Conservation (phyloP, 2,797 vertebrate genomes). For the Tenualosa thibaudeaui region DNA sequence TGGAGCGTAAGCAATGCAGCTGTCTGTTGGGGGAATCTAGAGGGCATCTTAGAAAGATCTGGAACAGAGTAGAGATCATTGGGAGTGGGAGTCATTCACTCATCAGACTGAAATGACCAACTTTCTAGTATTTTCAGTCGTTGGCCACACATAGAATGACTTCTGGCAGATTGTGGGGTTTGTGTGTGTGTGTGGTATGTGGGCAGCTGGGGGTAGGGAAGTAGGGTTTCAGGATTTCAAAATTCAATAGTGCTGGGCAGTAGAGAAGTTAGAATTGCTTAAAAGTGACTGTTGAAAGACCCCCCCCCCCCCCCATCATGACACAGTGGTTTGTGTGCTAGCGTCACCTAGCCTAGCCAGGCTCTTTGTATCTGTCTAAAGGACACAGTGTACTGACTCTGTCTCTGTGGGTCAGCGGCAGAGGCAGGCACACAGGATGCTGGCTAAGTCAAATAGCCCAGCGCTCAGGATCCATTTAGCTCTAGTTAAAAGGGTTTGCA, state of each 20-base stretch:
- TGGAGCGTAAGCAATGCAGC: not conserved
- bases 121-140: not conserved
- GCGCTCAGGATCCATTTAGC: slow-evolving; percentile 17
- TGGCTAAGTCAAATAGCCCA: not conserved
- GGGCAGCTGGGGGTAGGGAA: not conserved
- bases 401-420: not conserved
- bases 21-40: not conserved
- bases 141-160: not conserved
- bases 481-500: not conserved
- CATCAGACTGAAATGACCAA: not conserved
- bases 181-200: not conserved
- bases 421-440: not conserved
- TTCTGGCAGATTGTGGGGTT: not conserved
- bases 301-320: not conserved
- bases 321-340: not conserved
- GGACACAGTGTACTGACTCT: not conserved
- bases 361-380: not conserved
- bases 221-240: not conserved
- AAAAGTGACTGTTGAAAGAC: slow-evolving; percentile 6
- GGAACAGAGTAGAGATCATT: not conserved
- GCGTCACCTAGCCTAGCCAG: not conserved
- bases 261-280: not conserved
- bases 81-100: not conserved
- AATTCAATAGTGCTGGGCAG: not conserved
- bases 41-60: not conserved